Evolutionary conservation across 2,113 vertebrate species (phyloP).

Genomic region (Tupaia chinensis): DNA sequence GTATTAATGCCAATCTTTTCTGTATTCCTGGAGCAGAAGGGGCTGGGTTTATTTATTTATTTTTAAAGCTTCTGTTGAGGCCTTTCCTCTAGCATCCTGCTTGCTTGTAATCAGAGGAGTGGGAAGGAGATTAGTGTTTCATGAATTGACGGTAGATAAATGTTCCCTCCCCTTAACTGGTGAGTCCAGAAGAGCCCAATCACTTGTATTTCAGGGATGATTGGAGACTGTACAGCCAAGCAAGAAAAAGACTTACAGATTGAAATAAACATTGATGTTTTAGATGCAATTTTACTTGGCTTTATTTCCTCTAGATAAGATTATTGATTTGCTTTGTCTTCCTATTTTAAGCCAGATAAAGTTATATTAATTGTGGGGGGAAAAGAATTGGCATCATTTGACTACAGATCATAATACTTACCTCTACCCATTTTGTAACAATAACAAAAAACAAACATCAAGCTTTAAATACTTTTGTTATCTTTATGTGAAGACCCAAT

Average conservation of each 20-base stretch:
- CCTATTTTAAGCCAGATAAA: constrained; percentile 71
- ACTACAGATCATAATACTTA: constrained; percentile 56
- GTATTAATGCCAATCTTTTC: constrained; percentile 81
- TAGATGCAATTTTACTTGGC: constrained; percentile 70
- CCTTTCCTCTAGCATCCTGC: constrained; percentile 72
- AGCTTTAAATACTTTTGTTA: constrained; percentile 32
- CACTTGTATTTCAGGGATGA: constrained; percentile 75
- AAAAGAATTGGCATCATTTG: constrained; percentile 68
- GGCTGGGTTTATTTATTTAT: constrained; percentile 77
- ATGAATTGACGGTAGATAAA: constrained; percentile 82
- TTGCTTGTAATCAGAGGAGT: constrained; percentile 77
- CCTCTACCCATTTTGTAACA: constrained; percentile 8
- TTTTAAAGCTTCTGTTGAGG: constrained; percentile 81
- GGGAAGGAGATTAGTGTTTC: constrained; percentile 79
- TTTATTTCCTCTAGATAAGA: constrained; percentile 77
- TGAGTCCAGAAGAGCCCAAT: constrained; percentile 72
- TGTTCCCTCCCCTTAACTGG: constrained; percentile 82
- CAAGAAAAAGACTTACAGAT: constrained; percentile 60
- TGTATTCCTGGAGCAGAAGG: constrained; percentile 82
- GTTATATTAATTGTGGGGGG: constrained; percentile 54
- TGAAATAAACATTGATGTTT: constrained; percentile 79
- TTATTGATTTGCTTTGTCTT: constrained; percentile 81
- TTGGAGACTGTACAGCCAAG: constrained; percentile 74
- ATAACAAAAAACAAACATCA: constrained; percentile 23
- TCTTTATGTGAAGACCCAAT: constrained; percentile 5